These are phyloP conservation scores for Oreochromis spilurus DNA, from an alignment of 2,113 vertebrate genomes.

Conservation along the genomic window DNA sequence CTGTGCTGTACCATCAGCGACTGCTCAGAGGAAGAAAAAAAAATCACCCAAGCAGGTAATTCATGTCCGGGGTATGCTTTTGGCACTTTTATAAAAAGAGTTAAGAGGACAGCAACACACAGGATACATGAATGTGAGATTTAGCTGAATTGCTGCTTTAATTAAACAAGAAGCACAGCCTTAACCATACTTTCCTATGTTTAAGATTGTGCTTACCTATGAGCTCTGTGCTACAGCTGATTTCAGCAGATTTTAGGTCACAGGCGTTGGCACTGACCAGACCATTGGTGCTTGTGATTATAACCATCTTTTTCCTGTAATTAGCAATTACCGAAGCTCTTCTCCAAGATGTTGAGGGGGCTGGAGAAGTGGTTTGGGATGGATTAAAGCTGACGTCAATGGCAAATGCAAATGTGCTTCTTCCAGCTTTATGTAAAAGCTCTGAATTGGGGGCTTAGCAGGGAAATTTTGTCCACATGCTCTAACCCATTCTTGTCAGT, in stretches of 20 bases:
- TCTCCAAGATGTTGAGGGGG: slow-evolving; percentile 25
- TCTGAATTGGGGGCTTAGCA: slow-evolving; percentile 60
- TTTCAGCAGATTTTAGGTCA: not conserved
- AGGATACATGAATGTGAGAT: not conserved
- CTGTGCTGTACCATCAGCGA: slow-evolving; percentile 25
- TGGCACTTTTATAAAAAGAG: slow-evolving; percentile 56
- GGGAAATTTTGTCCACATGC: slow-evolving; percentile 61
- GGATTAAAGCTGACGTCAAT: slow-evolving; percentile 64
- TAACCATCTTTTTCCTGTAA: slow-evolving; percentile 11
- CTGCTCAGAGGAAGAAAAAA: slow-evolving; percentile 19
- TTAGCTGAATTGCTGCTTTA: not conserved
- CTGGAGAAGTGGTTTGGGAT: slow-evolving; percentile 39
- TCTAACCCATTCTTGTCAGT: slow-evolving; percentile 54
- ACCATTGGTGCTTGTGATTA: slow-evolving; percentile 7
- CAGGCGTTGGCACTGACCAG: not conserved
- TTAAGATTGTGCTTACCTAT: not conserved
- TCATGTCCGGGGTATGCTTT: slow-evolving; percentile 36
- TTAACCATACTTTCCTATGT: not conserved
- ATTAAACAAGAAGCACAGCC: not conserved
- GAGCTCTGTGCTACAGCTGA: not conserved
- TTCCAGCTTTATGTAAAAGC: slow-evolving; percentile 57
- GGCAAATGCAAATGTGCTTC: slow-evolving; percentile 59
- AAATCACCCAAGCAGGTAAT: slow-evolving; percentile 47
- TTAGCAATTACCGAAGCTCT: slow-evolving; percentile 44
- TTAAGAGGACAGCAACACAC: slow-evolving; percentile 53